Percentiles rank a stretch among this genome's conserved stretches.
These are phyloP conservation scores for Hippotragus niger DNA, from an alignment of 2,113 vertebrate genomes.

Conservation along the genomic window DNA sequence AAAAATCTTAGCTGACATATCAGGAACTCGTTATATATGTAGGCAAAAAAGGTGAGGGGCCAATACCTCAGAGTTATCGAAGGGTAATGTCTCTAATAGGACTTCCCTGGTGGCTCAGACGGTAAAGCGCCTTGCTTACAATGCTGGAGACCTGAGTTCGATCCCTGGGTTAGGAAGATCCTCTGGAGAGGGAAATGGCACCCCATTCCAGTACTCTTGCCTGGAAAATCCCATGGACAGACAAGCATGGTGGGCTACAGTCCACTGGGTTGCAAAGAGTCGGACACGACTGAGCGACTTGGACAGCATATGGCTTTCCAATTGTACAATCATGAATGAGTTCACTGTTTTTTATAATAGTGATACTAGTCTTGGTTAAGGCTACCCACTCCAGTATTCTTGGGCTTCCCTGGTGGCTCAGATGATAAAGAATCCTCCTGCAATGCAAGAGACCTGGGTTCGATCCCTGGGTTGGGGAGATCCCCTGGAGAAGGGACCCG, in stretches of 20 bases:
- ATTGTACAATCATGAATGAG: background rate
- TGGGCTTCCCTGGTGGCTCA: background rate
- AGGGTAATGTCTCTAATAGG: too few species aligned
- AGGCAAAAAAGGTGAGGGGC: background rate
- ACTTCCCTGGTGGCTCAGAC: too few species aligned
- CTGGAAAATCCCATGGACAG: too few species aligned
- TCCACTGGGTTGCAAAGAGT: background rate
- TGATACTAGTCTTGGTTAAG: background rate
- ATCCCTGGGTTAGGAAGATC: too few species aligned
- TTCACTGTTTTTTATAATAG: background rate
- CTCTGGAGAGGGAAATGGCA: too few species aligned
- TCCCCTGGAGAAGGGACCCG: background rate
- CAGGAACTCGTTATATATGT: background rate
- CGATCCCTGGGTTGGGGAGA: background rate
- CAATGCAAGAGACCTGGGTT: background rate
- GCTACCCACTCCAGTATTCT: background rate
- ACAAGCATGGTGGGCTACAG: background rate
- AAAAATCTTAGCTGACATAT: background rate
- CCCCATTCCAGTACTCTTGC: too few species aligned
- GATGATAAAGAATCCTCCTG: background rate
- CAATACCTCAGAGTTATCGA: background rate
- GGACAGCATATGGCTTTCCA: background rate
- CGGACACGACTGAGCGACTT: background rate
- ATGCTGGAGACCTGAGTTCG: too few species aligned
- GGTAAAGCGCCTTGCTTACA: too few species aligned